Base-by-base conservation (phyloP, 2,113 vertebrate genomes). In the Natator depressus region DNA sequence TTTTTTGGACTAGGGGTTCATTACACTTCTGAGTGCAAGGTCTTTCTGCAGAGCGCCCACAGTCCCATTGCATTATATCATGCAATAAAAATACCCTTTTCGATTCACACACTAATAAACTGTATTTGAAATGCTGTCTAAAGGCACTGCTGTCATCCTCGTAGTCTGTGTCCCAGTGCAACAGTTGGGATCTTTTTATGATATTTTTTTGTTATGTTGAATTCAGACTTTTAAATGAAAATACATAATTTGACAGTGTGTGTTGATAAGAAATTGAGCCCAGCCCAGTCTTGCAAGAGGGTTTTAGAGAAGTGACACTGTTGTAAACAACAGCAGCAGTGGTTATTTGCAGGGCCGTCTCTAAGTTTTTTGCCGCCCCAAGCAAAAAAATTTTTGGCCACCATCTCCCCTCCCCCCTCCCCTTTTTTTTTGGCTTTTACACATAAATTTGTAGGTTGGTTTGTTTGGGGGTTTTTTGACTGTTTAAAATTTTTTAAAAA, bases 41-140 rank as follows among this genome's bases (percentile, higher is more conserved):
- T 98, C 98, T 98, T 98, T 98, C 96, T 98, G 98, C 98, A 97
- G 97, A 98, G 97, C 81, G 97, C 98, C 98, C 98, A 98, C 97
- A 98, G 98, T 98, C 98, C 98, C 98, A 97, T 95, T 98, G 98
- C 98, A 98, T 98, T 98, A 98, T 98, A 98, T 98, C 98, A 98
- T 98, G 98, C 98, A 98, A 98, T 98, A 98, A 98, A 98, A 98
- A 98, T 94, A 98, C 98, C 98, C 98, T 98, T 98, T 98, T 98
- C 96, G 98, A 98, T 98, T 98, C 98, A 98, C 98, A 98, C 95
- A n/a, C 98, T 98, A 98, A 98, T 98, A 98, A 98, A 98, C 98
- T 98, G 98, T 98, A 97, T 97, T 98, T 98, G 98, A 98, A 98
- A 98, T 76, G 98, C 98, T 97, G 97, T 96, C 97, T 94, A 12